Base-by-base conservation (phyloP, 2,113 vertebrate species). In the Enhydra lutris region DNA sequence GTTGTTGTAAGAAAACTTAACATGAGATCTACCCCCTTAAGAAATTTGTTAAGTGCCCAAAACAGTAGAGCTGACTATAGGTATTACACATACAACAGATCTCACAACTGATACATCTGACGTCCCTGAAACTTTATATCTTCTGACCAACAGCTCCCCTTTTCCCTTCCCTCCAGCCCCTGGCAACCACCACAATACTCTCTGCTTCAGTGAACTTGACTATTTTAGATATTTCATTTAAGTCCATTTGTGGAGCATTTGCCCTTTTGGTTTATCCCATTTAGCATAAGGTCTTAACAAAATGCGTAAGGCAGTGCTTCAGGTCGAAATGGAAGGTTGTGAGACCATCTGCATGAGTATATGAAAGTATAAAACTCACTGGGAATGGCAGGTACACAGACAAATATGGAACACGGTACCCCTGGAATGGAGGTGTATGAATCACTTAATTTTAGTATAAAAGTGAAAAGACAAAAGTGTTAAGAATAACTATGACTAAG, bases 1-100 rank as follows among this genome's bases (percentile, higher is more conserved):
- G 26, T 79, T 50, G 65, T 69, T 4, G 3, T 63, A 36, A 79
- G 73, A 47, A 79, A 50, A 63, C n/a, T 36, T 36, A 71, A 36
- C 21, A 17, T 7, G 52, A 81, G 79, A 36, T 57, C 52, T 81
- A 57, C 34, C 20, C 50, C 13, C 29, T 76, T 34, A 59, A 42
- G 17, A 12, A 57, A 21, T 23, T 15, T 23, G 34, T n/a, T 61
- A 6, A 45, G 55, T 10, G 20, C 52, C 34, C 7, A 7, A 21
- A 24, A 21, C 45, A 52, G 18, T 24, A n/a, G 8, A 6, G 31
- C 18, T 47, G 50, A 34, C 42, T 67, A 23, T 0, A 34, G 34
- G 34, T 24, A 6, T 45, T 13, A 0, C 1, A 17, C 18, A 10
- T 3, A 39, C 6, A 21, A 18, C 17, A 15, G 9, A 20, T 50